phyloP scores from a whole-genome alignment of 2,888 invertebrate genomes.

The Agrypnus murinus region DNA sequence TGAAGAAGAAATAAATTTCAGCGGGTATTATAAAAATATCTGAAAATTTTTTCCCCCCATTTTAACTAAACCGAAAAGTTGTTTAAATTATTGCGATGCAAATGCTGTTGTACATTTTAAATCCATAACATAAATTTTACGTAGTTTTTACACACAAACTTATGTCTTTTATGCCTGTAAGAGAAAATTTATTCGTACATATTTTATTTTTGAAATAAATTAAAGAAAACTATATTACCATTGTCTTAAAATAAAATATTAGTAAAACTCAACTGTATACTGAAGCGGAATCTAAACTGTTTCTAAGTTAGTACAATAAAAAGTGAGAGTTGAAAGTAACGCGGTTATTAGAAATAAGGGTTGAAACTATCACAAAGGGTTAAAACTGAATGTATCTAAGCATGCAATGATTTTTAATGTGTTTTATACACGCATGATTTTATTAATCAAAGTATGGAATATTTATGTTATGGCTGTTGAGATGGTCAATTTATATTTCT shows the following conservation, averaged over 20 bases:
- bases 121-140: slow-evolving; percentile 40
- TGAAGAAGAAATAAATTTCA: slow-evolving; percentile 36
- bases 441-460: slow-evolving; percentile 64
- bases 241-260: slow-evolving; percentile 62
- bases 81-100: slow-evolving; percentile 15
- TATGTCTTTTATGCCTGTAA: slow-evolving; percentile 41
- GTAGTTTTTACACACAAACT: slow-evolving; percentile 35
- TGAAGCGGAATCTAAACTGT: slow-evolving; percentile 39
- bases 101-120: slow-evolving; percentile 18
- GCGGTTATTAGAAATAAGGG: slow-evolving; percentile 51
- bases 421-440: slow-evolving; percentile 69
- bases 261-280: slow-evolving; percentile 30
- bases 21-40: slow-evolving; percentile 31
- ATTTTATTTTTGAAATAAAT: slow-evolving; percentile 65
- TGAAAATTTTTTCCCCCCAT: background rate
- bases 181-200: slow-evolving; percentile 57
- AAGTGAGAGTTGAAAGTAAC: background rate
- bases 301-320: slow-evolving; percentile 9
- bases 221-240: slow-evolving; percentile 64
- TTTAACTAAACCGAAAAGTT: background rate
- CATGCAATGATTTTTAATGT: slow-evolving; percentile 70
- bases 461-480: slow-evolving; percentile 54
- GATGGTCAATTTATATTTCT: slow-evolving; percentile 49
- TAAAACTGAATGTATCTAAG: slow-evolving; percentile 63
- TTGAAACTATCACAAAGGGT: slow-evolving; percentile 57